phyloP scores from a whole-genome alignment of 2,113 vertebrate species.

The Heterotis niloticus region DNA sequence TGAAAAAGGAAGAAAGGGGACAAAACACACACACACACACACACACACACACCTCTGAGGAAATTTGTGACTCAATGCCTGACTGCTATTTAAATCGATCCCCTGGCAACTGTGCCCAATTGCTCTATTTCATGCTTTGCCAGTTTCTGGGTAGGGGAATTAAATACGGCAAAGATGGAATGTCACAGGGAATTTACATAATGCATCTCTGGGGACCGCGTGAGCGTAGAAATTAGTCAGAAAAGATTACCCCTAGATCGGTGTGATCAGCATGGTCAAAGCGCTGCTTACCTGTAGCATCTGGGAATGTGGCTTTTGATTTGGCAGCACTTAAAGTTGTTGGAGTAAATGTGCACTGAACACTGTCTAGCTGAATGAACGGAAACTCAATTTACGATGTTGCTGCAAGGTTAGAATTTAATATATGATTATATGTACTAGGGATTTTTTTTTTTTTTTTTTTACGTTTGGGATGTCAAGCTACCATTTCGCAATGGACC shows the following conservation, averaged over 20 bases:
- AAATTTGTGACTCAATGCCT: background rate
- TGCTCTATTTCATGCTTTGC: conserved; percentile 61
- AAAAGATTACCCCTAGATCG: background rate
- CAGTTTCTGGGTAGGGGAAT: conserved; percentile 54
- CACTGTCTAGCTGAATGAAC: too few species aligned
- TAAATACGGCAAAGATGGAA: conserved; percentile 36
- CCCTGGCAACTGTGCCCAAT: conserved; percentile 36
- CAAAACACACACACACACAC: background rate
- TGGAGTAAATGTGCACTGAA: too few species aligned
- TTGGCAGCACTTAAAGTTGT: background rate
- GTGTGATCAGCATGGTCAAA: too few species aligned
- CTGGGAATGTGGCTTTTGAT: background rate
- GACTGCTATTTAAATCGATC: conserved; percentile 32
- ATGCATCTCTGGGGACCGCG: conserved; percentile 28
- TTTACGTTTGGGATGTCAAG: too few species aligned
- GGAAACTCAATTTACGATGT: too few species aligned
- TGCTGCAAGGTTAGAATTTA: too few species aligned
- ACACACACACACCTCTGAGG: background rate
- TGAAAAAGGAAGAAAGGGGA: background rate
- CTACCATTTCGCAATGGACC: too few species aligned
- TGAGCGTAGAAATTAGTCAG: conserved; percentile 30
- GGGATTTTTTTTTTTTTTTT: too few species aligned
- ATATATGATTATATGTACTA: too few species aligned
- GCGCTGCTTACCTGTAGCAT: background rate
- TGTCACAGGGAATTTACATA: conserved; percentile 35